Evolutionary conservation across 2,797 vertebrate genomes (phyloP).

Genomic region (Coilia nasus): DNA sequence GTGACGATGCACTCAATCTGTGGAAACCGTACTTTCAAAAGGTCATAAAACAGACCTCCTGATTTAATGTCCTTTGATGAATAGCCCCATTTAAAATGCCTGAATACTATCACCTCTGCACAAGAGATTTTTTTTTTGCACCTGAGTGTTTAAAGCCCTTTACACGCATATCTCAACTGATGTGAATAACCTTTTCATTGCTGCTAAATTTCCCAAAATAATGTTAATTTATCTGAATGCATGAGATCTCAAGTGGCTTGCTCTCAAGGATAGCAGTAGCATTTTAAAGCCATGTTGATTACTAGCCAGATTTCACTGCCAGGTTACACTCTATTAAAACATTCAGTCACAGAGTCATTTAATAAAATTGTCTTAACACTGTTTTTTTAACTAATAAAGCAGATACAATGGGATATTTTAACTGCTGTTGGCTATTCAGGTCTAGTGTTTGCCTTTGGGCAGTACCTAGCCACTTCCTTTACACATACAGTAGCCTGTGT

Average conservation of each 20-base stretch:
- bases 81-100: slow-evolving; percentile 34
- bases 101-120: neutral
- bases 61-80: slow-evolving; percentile 45
- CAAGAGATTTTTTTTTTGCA: neutral
- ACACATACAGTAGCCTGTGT: neutral
- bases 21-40: slow-evolving; percentile 62
- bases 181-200: neutral
- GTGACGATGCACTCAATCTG: slow-evolving; percentile 25
- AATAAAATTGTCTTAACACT: neutral
- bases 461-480: neutral
- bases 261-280: neutral
- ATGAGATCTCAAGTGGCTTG: neutral
- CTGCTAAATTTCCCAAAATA: neutral
- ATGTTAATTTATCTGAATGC: neutral
- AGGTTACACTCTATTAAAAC: neutral
- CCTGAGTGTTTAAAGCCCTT: neutral
- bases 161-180: neutral
- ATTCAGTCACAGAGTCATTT: neutral
- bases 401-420: neutral
- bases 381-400: neutral
- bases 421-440: neutral
- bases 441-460: neutral
- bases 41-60: slow-evolving; percentile 50
- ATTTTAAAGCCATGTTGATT: neutral
- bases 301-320: neutral